phyloP scores from a whole-genome alignment of 2,113 vertebrate species.

The Calidris pygmaea region DNA sequence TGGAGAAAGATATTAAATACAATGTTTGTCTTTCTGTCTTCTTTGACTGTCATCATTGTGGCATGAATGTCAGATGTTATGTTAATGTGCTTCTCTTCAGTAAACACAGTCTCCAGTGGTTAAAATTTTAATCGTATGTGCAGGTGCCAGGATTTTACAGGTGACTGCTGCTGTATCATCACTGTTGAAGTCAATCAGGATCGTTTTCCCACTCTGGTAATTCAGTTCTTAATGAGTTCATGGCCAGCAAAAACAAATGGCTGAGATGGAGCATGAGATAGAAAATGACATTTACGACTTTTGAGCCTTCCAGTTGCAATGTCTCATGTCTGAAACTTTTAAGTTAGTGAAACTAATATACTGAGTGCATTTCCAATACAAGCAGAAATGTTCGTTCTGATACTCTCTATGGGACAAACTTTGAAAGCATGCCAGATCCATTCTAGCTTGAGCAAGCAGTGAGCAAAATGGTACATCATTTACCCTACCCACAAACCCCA shows the following conservation, averaged over 20 bases:
- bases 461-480: neutral
- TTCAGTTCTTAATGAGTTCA: constrained; percentile 31
- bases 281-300: neutral
- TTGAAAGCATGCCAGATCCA: neutral
- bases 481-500: neutral
- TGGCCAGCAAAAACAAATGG: constrained; percentile 21
- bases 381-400: neutral
- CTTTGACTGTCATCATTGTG: neutral
- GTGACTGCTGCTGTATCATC: neutral
- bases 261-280: neutral
- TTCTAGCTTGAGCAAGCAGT: neutral
- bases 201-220: neutral
- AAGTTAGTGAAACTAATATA: neutral
- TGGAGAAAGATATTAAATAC: neutral
- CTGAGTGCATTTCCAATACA: neutral
- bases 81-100: neutral
- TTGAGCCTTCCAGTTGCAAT: neutral
- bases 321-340: neutral
- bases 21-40: neutral
- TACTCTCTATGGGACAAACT: neutral
- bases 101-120: neutral
- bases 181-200: neutral
- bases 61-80: constrained; percentile 9
- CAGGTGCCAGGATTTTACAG: constrained; percentile 29
- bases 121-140: neutral